These are phyloP conservation scores for Eupithecia insigniata DNA, from an alignment of 2,888 invertebrate species.

Conservation along the genomic window DNA sequence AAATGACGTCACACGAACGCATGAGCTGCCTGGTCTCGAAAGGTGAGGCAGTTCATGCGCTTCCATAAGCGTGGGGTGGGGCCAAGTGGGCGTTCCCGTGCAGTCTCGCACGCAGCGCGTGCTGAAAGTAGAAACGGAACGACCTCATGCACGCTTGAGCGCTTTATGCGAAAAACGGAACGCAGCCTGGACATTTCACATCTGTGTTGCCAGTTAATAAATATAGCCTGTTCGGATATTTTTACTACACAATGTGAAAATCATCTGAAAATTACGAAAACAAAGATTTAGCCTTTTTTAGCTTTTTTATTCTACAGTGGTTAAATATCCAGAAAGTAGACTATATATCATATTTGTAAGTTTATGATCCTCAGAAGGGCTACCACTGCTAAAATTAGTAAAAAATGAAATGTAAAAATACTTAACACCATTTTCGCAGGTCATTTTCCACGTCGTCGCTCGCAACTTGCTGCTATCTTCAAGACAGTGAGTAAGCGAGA, in stretches of 20 bases:
- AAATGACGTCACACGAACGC: too few species aligned
- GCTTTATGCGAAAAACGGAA: too few species aligned
- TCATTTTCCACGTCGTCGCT: constrained; percentile 72
- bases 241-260: neutral
- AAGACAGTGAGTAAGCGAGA: constrained; percentile 82
- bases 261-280: neutral
- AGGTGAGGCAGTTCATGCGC: too few species aligned
- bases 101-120: too few species aligned
- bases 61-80: too few species aligned
- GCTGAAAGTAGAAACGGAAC: too few species aligned
- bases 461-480: constrained; percentile 75
- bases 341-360: neutral
- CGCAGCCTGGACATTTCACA: constrained; percentile 16
- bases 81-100: too few species aligned
- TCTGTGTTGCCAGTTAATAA: constrained; percentile 10
- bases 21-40: too few species aligned
- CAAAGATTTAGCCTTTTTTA: neutral
- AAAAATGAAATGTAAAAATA: neutral
- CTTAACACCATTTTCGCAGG: constrained; percentile 57
- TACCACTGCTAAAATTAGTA: neutral
- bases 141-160: too few species aligned
- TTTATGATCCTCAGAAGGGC: neutral
- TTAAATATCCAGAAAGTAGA: neutral
- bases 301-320: neutral
- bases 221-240: constrained; percentile 7